Evolutionary conservation across 2,797 vertebrate genomes (phyloP).

Genomic region (Dicrostonyx torquatus): DNA sequence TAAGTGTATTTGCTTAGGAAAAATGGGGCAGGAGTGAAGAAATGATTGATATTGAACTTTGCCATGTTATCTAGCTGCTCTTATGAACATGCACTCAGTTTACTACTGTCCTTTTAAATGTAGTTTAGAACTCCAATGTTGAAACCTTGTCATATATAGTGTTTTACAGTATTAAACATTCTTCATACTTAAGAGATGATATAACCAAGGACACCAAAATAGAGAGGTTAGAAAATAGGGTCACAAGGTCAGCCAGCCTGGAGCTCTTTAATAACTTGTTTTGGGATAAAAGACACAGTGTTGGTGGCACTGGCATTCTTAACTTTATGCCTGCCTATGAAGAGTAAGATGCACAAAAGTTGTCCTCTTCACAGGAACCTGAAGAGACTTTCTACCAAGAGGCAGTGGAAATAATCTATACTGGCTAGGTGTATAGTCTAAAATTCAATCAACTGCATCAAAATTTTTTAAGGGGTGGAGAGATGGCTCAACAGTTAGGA

Average conservation of each 20-base stretch:
- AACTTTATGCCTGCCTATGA: background rate
- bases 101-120: slow-evolving; percentile 48
- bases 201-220: background rate
- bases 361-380: background rate
- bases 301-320: background rate
- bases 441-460: background rate
- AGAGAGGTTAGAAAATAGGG: background rate
- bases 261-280: slow-evolving; percentile 38
- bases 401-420: slow-evolving; percentile 31
- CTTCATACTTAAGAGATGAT: background rate
- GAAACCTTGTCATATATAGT: slow-evolving; percentile 22
- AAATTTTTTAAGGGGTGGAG: background rate
- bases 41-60: slow-evolving; percentile 80
- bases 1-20: slow-evolving; percentile 84
- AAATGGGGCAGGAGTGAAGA: slow-evolving; percentile 84
- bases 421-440: slow-evolving; percentile 44
- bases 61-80: slow-evolving; percentile 69
- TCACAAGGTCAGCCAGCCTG: background rate
- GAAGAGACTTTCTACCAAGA: slow-evolving; percentile 34
- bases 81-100: slow-evolving; percentile 50
- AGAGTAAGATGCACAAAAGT: background rate
- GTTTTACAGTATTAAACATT: slow-evolving; percentile 46
- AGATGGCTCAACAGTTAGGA: background rate
- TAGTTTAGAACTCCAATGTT: slow-evolving; percentile 49
- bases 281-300: background rate